A percentile compares a stretch with the other conserved stretches of the same genome.
Evolutionary conservation across 1,140 invertebrate species (phyloP).

Genomic region (Cotesia vestalis): DNA sequence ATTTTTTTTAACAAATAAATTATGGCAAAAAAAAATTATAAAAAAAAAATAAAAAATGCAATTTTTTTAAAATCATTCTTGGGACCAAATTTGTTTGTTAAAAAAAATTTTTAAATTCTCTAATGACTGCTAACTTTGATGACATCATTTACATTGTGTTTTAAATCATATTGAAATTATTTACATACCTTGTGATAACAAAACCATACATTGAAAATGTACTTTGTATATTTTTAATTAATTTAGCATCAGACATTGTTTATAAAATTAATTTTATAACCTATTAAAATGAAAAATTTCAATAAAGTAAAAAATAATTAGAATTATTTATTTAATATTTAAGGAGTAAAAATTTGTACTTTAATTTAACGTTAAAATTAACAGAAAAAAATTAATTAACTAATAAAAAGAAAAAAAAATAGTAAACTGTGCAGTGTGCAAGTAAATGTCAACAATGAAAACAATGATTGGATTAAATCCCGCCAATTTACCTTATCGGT

Average conservation of each 20-base stretch:
- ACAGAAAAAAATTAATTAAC: no score
- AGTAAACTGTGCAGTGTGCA: no score
- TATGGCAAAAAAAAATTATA: background rate
- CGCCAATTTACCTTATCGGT: no score
- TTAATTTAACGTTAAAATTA: no score
- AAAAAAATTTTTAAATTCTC: slow-evolving; percentile 17
- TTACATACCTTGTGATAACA: slow-evolving; percentile 62
- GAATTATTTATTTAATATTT: no score
- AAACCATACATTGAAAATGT: slow-evolving; percentile 68
- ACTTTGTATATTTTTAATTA: slow-evolving; percentile 61
- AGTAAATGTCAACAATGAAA: no score
- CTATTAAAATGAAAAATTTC: background rate
- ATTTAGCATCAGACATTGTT: slow-evolving; percentile 49
- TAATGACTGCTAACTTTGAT: slow-evolving; percentile 5
- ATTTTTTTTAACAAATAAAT: background rate
- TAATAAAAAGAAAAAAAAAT: no score
- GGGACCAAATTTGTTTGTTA: background rate
- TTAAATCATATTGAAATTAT: slow-evolving; percentile 15
- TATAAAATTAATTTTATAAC: slow-evolving; percentile 3
- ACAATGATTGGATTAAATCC: no score
- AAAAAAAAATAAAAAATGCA: slow-evolving; percentile 5
- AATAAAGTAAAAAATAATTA: no score
- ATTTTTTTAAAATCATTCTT: background rate
- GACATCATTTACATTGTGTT: slow-evolving; percentile 12
- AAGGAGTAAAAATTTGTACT: no score